Base-by-base conservation (phyloP, 2,113 vertebrate species). In the Lathamus discolor region DNA sequence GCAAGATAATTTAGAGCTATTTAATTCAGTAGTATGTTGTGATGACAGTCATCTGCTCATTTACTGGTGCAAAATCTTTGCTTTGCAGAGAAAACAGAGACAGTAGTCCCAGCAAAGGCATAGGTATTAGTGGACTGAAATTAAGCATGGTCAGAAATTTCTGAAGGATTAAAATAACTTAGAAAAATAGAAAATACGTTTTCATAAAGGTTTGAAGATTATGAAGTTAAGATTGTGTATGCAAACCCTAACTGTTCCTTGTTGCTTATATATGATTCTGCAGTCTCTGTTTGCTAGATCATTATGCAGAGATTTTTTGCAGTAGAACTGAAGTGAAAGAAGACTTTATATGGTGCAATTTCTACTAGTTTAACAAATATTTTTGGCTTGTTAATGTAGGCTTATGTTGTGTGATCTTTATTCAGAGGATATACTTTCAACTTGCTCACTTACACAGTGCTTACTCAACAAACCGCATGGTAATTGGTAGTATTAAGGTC, bases 371-470 rank as follows among this genome's bases (percentile, higher is more conserved):
- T 77, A 86, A 83, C 63, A 83, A 64, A 62, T 86, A 37, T 51
- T 94, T 90, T 77, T 6, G 28, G 8, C 28, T 67, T 62, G 49
- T 66, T 95, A 89, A 73, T 74, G 51, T 41, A 88, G 83, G 57
- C 69, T 82, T 96, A 88, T 83, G 54, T 63, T 76, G 75, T 59
- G n/a, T 90, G 92, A 48, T 62, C 74, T 73, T 96, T 92, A 87
- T 95, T 94, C 82, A 77, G 66, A 83, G 62, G 44, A 73, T 75
- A 41, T 44, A 62, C 52, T 79, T 79, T 49, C 54, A 81, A 69
- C 75, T 84, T 78, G 57, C 84, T 93, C 35, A 13, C 70, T 92
- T 64, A 69, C 54, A 49, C 66, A 43, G 66, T 83, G 85, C 91
- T 95, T 92, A 85, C 90, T 94, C 89, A 85, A 76, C 87, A 94